Evolutionary conservation across 2,888 invertebrate species (phyloP).

Genomic region (Megastigmus dorsalis): DNA sequence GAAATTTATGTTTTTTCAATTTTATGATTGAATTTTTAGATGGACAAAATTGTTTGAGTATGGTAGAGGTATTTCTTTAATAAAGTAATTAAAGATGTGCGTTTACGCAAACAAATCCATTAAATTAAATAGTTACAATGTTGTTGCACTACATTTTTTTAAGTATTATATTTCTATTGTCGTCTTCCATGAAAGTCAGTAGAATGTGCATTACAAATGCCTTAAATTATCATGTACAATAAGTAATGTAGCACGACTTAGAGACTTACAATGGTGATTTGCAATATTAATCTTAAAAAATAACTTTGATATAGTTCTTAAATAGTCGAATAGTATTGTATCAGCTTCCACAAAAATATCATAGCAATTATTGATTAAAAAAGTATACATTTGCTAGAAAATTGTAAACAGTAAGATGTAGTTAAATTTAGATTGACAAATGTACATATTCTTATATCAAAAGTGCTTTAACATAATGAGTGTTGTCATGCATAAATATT

Average conservation of each 20-base stretch:
- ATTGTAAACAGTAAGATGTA: not conserved
- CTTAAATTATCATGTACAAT: conserved; percentile 28
- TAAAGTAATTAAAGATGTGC: too few species aligned
- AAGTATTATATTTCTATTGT: conserved; percentile 19
- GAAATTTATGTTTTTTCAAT: too few species aligned
- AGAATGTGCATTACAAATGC: conserved; percentile 1
- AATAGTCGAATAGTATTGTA: conserved; percentile 13
- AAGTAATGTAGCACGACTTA: not conserved
- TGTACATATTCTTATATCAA: conserved; percentile 41
- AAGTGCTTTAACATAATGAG: conserved; percentile 24
- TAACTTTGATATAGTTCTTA: not conserved
- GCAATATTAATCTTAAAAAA: conserved; percentile 9
- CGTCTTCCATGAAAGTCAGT: not conserved
- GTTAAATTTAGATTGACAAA: not conserved
- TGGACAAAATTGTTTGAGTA: too few species aligned
- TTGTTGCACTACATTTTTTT: too few species aligned
- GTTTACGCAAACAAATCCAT: too few species aligned
- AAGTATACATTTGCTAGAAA: not conserved
- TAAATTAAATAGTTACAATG: too few species aligned
- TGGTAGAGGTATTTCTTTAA: too few species aligned
- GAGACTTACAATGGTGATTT: not conserved
- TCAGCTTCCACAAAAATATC: not conserved
- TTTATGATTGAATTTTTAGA: too few species aligned
- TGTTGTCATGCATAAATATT: conserved; percentile 13
- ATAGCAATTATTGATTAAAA: not conserved